Evolutionary conservation across 37 sponge, comb jelly and placozoan species (phyloP), one percentile per base, ranked within the genome.

Genomic region (Aphrocallistes beatrix): DNA sequence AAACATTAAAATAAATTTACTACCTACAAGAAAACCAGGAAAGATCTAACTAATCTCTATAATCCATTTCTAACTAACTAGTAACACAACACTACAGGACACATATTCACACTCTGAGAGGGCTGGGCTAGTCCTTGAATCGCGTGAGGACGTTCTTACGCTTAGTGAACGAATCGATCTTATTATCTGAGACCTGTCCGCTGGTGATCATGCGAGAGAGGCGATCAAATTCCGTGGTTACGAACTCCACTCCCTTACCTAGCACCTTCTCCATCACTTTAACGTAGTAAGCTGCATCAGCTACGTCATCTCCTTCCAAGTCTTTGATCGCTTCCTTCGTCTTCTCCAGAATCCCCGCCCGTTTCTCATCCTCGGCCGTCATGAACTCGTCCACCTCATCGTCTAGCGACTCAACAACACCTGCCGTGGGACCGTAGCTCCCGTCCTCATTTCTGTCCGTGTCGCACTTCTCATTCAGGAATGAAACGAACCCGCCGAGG

Each of bases 221-320:
- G 32, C 98, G 82, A 0, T 88, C 90, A 19, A 84, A 82, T 85
- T 97, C 98, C 23, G 85, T 92, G 83, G 86, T 38, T 23, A 93
- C 85, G 42, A 86, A 94, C 37, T 91, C 93, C 32, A 34, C 83
- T 47, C 98, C 98, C 49, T 89, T 90, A 37, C 91, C 92, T 36
- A 82, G 60, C 23, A 94, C 81, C 88, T 94, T 97, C 89, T 93
- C 91, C 98, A 97, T 97, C 47, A 97, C 92, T 84, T 94, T 97
- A 51, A 92, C 88, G 86, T 97, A 97, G 87, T 88, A 93, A 0
- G 38, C 37, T 0, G 92, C 94, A 9, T 83, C 60, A 60, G 75
- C 8, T 28, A 25, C n/a, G 3, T 60, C 75, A 3, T 1, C 34
- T 8, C 34, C 75, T 60, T 60, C 75, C 8, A 60, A 30, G 21